Evolutionary conservation across 2,888 invertebrate genomes (phyloP).

Genomic region (Diarsia mendica): DNA sequence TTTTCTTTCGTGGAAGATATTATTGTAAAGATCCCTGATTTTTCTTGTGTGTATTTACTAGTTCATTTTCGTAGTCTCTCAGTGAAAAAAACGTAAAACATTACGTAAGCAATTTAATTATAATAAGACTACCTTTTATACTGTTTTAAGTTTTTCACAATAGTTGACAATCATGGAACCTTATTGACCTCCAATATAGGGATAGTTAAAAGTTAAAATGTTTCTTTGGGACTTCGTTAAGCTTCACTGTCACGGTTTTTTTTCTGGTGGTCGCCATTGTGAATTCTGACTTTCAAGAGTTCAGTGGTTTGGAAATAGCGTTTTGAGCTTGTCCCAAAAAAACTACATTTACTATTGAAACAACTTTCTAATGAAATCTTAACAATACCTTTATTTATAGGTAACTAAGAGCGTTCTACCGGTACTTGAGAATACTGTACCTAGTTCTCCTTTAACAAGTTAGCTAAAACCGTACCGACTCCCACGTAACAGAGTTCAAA

Average conservation of each 20-base stretch:
- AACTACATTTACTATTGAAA: not conserved
- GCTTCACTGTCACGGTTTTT: no score
- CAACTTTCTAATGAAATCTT: not conserved
- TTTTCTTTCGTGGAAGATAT: constrained; percentile 4
- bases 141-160: not conserved
- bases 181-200: not conserved
- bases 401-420: not conserved
- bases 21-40: not conserved
- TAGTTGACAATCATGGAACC: not conserved
- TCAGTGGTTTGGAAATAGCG: no score
- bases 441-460: not conserved
- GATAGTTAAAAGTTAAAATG: no score
- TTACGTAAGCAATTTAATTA: not conserved
- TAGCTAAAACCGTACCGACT: not conserved
- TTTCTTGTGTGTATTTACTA: no score
- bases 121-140: not conserved
- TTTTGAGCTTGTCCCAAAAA: no score
- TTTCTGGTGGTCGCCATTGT: no score
- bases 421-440: not conserved
- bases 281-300: no score
- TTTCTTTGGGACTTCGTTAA: no score
- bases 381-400: not conserved
- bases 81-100: not conserved
- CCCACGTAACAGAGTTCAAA: constrained; percentile 27
- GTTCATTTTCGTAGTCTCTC: not conserved